These are phyloP conservation scores for Agonopterix alstromeriana DNA, from an alignment of 2,888 invertebrate genomes.

Conservation along the genomic window DNA sequence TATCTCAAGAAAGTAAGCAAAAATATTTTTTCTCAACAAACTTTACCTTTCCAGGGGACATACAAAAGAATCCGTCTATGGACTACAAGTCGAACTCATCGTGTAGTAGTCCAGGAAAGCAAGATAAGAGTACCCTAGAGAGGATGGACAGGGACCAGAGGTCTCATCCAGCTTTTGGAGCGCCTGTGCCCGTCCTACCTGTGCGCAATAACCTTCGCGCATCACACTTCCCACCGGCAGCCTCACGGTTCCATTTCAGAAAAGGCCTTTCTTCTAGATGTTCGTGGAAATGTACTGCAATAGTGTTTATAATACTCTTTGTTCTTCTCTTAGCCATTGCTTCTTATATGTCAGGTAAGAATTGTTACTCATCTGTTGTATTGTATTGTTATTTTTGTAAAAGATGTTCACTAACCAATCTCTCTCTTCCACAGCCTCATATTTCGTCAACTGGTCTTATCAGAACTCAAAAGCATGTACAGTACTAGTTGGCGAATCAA, in stretches of 20 bases:
- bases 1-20: no score
- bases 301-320: slow-evolving; percentile 90
- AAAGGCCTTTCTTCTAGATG: slow-evolving; percentile 91
- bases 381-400: background rate
- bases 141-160: slow-evolving; percentile 78
- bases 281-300: slow-evolving; percentile 95
- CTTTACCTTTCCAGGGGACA: slow-evolving; percentile 82
- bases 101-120: slow-evolving; percentile 87
- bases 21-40: background rate
- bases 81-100: slow-evolving; percentile 93
- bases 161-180: slow-evolving; percentile 78
- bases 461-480: slow-evolving; percentile 89
- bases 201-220: slow-evolving; percentile 84
- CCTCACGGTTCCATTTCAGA: slow-evolving; percentile 89
- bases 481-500: slow-evolving; percentile 87
- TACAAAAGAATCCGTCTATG: slow-evolving; percentile 90
- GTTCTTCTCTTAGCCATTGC: slow-evolving; percentile 89
- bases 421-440: slow-evolving; percentile 79
- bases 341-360: slow-evolving; percentile 90
- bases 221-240: slow-evolving; percentile 83
- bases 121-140: slow-evolving; percentile 74
- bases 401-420: background rate
- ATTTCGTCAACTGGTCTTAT: slow-evolving; percentile 90
- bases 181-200: slow-evolving; percentile 86
- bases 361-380: background rate